A percentile compares a stretch with the other conserved stretches of the same genome.
These are phyloP conservation scores for Gymnarchus niloticus DNA, from an alignment of 2,113 vertebrate species.

Conservation along the genomic window DNA sequence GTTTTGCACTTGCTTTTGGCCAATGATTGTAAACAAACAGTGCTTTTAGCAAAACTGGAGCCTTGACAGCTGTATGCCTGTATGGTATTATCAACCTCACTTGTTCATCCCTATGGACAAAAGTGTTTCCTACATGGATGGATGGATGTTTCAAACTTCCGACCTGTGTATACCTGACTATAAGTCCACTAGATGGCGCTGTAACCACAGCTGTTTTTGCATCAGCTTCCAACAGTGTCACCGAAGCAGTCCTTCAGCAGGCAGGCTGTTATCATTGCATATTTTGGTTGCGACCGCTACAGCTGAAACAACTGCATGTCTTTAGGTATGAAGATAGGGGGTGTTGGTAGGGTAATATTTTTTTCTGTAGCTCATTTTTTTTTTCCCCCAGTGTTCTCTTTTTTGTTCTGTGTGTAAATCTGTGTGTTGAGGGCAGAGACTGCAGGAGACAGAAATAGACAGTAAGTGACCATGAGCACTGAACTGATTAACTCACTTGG, in stretches of 20 bases:
- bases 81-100: not conserved
- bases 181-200: conserved; percentile 18
- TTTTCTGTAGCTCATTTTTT: too few species aligned
- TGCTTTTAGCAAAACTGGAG: not conserved
- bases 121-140: too few species aligned
- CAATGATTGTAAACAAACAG: not conserved
- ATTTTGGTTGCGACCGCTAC: not conserved
- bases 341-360: too few species aligned
- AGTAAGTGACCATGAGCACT: conserved; percentile 11
- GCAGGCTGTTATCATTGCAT: not conserved
- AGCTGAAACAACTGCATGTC: not conserved
- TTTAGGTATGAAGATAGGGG: not conserved
- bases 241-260: not conserved
- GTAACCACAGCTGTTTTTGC: not conserved
- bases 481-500: conserved; percentile 28
- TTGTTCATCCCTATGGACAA: not conserved
- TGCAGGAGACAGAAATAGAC: not conserved
- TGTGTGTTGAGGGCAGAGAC: not conserved
- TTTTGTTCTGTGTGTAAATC: not conserved
- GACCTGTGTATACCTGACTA: not conserved
- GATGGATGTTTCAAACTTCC: not conserved
- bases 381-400: too few species aligned
- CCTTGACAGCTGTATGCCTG: not conserved
- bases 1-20: not conserved
- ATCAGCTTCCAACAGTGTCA: not conserved